Evolutionary conservation across 2,888 invertebrate species (phyloP).

Genomic region (Netelia virgata): DNA sequence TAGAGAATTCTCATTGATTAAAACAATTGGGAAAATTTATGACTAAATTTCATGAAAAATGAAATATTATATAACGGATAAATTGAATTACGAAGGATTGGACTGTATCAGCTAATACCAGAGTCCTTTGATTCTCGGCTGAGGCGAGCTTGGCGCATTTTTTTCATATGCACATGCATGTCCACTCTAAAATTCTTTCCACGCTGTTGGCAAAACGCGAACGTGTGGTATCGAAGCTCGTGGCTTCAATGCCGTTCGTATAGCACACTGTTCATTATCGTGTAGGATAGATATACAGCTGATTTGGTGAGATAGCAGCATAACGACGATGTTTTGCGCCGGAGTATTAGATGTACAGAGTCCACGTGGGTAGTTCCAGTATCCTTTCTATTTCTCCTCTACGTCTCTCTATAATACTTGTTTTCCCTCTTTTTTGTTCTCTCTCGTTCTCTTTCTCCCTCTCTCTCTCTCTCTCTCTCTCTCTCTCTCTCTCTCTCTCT

Average conservation of each 20-base stretch:
- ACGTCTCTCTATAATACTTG: neutral
- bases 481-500: slow-evolving; percentile 7
- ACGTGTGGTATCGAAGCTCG: neutral
- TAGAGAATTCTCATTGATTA: too few relatives aligned
- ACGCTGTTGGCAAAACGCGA: slow-evolving; percentile 8
- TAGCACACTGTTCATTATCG: neutral
- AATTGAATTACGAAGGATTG: too few relatives aligned
- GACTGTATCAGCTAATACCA: too few relatives aligned
- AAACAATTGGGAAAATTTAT: too few relatives aligned
- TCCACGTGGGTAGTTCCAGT: slow-evolving; percentile 7
- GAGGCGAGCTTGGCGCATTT: too few relatives aligned
- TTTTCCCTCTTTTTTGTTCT: neutral
- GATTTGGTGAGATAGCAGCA: slow-evolving; percentile 17
- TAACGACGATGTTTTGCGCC: slow-evolving; percentile 38
- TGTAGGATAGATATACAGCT: slow-evolving; percentile 1
- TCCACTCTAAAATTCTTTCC: neutral
- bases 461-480: neutral
- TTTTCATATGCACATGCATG: too few relatives aligned
- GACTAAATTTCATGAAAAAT: too few relatives aligned
- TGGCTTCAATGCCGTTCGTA: neutral
- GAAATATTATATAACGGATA: too few relatives aligned
- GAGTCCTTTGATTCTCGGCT: too few relatives aligned
- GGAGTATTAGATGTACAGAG: slow-evolving; percentile 12
- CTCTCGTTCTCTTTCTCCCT: neutral
- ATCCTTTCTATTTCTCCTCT: slow-evolving; percentile 3